Conservation (phyloP, 2,113 vertebrate genomes). For the Typhlomys cinereus region DNA sequence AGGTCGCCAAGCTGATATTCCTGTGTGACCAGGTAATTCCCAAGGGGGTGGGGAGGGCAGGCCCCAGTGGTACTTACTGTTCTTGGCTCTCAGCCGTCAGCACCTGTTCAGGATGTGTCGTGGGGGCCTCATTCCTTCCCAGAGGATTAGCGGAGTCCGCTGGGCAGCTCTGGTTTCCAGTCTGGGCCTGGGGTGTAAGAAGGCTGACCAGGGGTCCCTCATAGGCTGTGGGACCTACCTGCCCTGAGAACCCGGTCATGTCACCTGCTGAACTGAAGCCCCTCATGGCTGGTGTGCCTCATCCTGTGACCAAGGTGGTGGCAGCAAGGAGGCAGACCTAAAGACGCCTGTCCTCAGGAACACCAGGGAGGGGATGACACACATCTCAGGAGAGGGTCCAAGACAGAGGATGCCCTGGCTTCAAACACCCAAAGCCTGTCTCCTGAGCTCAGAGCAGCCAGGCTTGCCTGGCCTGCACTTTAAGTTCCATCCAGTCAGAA, state of each 20-base stretch:
- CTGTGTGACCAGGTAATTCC: background rate
- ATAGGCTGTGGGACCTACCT: background rate
- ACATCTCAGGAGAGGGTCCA: background rate
- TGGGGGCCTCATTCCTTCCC: background rate
- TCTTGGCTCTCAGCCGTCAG: background rate
- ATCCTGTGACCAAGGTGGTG: background rate
- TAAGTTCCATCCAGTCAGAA: background rate
- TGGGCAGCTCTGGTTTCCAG: background rate
- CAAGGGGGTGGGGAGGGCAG: background rate
- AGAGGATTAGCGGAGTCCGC: background rate
- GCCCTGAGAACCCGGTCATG: background rate
- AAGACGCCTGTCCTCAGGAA: background rate
- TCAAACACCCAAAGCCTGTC: background rate
- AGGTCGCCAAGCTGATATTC: background rate
- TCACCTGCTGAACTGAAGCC: fast-evolving
- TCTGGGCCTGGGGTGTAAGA: background rate
- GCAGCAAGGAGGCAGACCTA: background rate
- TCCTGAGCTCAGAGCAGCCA: background rate
- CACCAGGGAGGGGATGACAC: background rate
- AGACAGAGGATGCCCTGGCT: background rate
- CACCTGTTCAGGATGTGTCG: background rate
- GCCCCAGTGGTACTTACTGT: background rate
- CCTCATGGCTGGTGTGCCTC: background rate
- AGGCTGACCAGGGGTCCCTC: background rate
- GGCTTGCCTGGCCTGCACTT: background rate